phyloP scores from a whole-genome alignment of 2,113 vertebrate genomes.

The Leptobrachium leishanense region DNA sequence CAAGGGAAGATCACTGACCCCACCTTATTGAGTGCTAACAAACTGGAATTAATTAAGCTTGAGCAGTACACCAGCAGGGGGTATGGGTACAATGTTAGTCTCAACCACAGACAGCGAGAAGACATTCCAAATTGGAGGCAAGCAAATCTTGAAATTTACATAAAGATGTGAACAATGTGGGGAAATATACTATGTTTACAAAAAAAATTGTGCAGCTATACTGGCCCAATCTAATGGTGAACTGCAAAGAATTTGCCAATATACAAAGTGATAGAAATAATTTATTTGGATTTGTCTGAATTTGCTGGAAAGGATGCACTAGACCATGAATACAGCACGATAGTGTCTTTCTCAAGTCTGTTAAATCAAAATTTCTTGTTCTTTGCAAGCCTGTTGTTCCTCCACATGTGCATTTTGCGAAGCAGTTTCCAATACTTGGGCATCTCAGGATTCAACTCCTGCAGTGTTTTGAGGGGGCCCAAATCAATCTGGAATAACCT shows the following conservation, averaged over 20 bases:
- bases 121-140: neutral
- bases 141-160: neutral
- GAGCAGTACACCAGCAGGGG: constrained; percentile 18
- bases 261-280: neutral
- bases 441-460: constrained; percentile 74
- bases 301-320: neutral
- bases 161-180: neutral
- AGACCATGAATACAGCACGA: neutral
- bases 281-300: neutral
- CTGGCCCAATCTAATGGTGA: neutral
- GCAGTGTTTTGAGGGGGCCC: constrained; percentile 70
- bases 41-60: constrained; percentile 35
- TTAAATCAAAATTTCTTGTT: constrained; percentile 71
- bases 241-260: neutral
- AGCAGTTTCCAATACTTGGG: constrained; percentile 79
- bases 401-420: constrained; percentile 83
- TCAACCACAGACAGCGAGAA: neutral
- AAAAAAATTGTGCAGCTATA: neutral
- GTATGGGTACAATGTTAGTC: neutral
- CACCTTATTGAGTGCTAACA: constrained; percentile 26
- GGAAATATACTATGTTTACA: neutral
- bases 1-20: constrained; percentile 21
- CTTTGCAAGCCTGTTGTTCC: constrained; percentile 77
- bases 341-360: neutral
- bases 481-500: constrained; percentile 88